These are phyloP conservation scores for Eolophus roseicapilla DNA, from an alignment of 2,113 vertebrate genomes.

Conservation along the genomic window DNA sequence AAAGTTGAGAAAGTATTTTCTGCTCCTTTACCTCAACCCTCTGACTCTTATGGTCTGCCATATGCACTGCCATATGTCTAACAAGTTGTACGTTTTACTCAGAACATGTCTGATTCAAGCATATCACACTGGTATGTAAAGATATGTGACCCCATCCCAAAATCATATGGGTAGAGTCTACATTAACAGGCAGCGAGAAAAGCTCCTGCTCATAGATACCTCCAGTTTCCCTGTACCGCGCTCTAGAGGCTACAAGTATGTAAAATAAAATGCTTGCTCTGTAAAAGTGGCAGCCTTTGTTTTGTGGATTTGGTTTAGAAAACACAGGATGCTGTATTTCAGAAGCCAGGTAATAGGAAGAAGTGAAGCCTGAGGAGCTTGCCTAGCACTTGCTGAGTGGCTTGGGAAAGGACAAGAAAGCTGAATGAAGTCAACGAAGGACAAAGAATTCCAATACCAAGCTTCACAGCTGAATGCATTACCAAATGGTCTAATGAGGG, in stretches of 20 bases:
- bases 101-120: not conserved
- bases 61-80: not conserved
- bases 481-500: not conserved
- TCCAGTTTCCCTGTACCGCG: not conserved
- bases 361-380: not conserved
- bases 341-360: not conserved
- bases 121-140: not conserved
- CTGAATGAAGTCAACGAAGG: not conserved
- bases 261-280: not conserved
- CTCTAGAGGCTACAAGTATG: not conserved
- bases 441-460: not conserved
- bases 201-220: not conserved
- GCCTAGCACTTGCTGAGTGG: not conserved
- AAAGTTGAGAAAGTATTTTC: not conserved
- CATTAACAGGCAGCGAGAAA: not conserved
- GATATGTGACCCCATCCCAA: not conserved
- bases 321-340: not conserved
- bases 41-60: not conserved
- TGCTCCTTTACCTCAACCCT: not conserved
- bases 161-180: not conserved
- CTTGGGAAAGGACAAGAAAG: not conserved
- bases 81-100: not conserved
- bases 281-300: not conserved
- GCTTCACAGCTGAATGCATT: not conserved
- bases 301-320: not conserved